Conservation (phyloP, 2,113 vertebrate species). For the Salvator merianae region DNA sequence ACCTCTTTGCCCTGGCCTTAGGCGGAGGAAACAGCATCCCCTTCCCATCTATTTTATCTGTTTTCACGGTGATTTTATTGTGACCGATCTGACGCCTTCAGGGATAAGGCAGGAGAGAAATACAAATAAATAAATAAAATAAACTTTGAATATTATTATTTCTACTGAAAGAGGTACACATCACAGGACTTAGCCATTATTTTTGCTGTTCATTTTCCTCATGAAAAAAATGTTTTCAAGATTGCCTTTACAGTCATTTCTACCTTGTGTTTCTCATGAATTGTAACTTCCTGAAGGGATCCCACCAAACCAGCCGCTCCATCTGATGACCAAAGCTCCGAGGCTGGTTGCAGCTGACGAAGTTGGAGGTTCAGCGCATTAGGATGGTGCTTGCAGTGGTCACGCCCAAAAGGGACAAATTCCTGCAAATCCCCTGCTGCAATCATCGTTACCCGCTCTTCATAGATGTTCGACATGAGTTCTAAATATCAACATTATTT, state of each 20-base stretch:
- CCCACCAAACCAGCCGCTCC: slow-evolving; percentile 93
- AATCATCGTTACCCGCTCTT: slow-evolving; percentile 99
- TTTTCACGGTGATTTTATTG: too few relatives aligned
- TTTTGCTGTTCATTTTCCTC: too few relatives aligned
- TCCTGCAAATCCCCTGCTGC: slow-evolving; percentile 98
- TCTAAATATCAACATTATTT: slow-evolving; percentile 99
- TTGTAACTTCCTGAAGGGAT: slow-evolving; percentile 93
- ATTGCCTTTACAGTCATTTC: not conserved
- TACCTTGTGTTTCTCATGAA: slow-evolving; percentile 91
- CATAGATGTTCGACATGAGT: slow-evolving; percentile 99
- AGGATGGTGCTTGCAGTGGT: slow-evolving; percentile 96
- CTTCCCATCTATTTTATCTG: too few relatives aligned
- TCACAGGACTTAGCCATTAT: not conserved
- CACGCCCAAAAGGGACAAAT: slow-evolving; percentile 95
- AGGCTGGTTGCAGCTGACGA: slow-evolving; percentile 93
- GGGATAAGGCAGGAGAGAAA: not conserved
- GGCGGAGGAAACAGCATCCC: too few relatives aligned
- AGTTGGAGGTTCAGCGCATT: slow-evolving; percentile 95
- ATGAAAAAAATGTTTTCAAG: too few relatives aligned
- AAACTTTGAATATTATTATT: not conserved
- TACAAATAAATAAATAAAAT: not conserved
- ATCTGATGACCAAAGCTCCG: slow-evolving; percentile 95
- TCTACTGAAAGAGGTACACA: not conserved
- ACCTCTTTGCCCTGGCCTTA: too few relatives aligned
- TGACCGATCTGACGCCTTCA: too few relatives aligned